These are phyloP conservation scores for Dascillus cervinus DNA, from an alignment of 2,888 invertebrate genomes.

Conservation along the genomic window DNA sequence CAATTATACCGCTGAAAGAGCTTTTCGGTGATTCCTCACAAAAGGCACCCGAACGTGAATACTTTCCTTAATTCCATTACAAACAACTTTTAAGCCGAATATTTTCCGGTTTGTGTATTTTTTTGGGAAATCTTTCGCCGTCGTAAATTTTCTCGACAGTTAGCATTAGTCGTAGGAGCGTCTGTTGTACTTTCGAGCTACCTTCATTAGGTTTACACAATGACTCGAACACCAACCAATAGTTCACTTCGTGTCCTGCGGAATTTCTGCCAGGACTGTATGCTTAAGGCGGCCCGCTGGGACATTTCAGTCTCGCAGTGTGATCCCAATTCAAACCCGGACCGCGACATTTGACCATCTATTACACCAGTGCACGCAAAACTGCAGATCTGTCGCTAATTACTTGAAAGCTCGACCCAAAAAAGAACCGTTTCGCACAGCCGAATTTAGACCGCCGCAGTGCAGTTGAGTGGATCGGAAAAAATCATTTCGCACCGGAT, in stretches of 20 bases:
- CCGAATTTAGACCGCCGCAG: no score
- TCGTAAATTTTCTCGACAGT: slow-evolving; percentile 31
- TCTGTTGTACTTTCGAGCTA: slow-evolving; percentile 23
- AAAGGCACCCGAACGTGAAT: no score
- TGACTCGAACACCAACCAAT: slow-evolving; percentile 27
- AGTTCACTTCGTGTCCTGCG: slow-evolving; percentile 28
- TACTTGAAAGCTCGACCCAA: no score
- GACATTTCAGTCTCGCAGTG: slow-evolving; percentile 37
- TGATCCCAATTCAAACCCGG: slow-evolving; percentile 34
- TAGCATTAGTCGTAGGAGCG: slow-evolving; percentile 25
- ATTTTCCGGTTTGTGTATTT: no score
- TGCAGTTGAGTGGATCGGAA: no score
- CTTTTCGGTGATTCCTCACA: no score
- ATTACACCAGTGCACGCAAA: slow-evolving; percentile 32
- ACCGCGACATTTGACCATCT: slow-evolving; percentile 37
- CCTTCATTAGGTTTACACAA: slow-evolving; percentile 20
- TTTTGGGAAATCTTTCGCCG: no score
- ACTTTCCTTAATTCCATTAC: no score
- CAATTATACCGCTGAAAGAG: no score
- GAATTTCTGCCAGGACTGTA: slow-evolving; percentile 29
- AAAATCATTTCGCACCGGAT: no score
- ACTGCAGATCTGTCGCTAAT: slow-evolving; percentile 10
- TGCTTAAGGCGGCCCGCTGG: slow-evolving; percentile 34
- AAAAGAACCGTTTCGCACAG: no score
- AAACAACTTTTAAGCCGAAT: no score